These are phyloP conservation scores for Naso thynnoides DNA, from an alignment of 2,797 vertebrate species.

Conservation along the genomic window DNA sequence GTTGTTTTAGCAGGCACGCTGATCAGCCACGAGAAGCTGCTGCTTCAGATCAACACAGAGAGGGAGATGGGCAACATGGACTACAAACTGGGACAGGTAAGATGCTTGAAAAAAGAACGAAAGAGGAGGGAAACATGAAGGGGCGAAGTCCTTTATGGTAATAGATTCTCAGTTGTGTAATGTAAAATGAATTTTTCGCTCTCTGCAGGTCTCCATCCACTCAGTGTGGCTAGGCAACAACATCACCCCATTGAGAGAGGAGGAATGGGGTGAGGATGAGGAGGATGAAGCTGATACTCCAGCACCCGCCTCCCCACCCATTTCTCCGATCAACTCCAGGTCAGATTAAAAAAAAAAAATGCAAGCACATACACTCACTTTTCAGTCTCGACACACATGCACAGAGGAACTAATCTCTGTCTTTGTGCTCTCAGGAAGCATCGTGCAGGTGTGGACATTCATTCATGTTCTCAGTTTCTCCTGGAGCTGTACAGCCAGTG, in stretches of 20 bases:
- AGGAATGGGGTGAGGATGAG: slow-evolving; percentile 97
- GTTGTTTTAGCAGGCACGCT: slow-evolving; percentile 86
- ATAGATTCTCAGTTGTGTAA: background rate
- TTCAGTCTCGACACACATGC: background rate
- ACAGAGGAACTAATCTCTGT: background rate
- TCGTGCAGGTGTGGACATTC: slow-evolving; percentile 97
- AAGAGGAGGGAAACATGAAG: background rate
- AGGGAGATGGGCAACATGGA: slow-evolving; percentile 96
- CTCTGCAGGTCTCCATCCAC: slow-evolving; percentile 94
- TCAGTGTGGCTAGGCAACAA: slow-evolving; percentile 98
- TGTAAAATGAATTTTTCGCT: background rate
- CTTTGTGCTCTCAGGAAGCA: slow-evolving; percentile 90
- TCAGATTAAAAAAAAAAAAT: slow-evolving; percentile 58
- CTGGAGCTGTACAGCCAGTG: slow-evolving; percentile 98
- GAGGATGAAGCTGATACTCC: slow-evolving; percentile 93
- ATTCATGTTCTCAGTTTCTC: slow-evolving; percentile 98
- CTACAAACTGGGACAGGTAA: slow-evolving; percentile 96
- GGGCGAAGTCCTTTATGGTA: background rate
- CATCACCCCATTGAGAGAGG: slow-evolving; percentile 95
- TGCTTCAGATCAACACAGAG: slow-evolving; percentile 97
- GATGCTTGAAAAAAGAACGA: background rate
- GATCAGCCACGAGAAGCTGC: slow-evolving; percentile 95
- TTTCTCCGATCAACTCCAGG: slow-evolving; percentile 96
- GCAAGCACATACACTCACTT: background rate
- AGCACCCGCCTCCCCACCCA: slow-evolving; percentile 87